These are phyloP conservation scores for Watsonalla binaria DNA, from an alignment of 2,888 invertebrate genomes.

Conservation along the genomic window DNA sequence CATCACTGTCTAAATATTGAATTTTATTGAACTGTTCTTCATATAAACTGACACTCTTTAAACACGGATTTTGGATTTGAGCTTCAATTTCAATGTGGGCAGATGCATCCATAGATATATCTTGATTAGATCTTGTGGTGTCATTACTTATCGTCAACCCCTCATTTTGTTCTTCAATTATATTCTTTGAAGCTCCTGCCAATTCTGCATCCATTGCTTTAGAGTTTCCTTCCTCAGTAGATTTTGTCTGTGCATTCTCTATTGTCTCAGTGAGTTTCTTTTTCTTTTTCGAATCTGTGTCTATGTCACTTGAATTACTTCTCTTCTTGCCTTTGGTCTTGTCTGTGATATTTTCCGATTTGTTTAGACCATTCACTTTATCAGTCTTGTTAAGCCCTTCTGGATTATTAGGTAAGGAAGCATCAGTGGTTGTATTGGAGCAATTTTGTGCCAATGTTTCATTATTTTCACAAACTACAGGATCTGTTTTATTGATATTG, in stretches of 20 bases:
- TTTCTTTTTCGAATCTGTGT: constrained; percentile 13
- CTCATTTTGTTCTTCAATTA: not conserved
- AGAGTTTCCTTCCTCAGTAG: not conserved
- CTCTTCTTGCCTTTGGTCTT: constrained; percentile 14
- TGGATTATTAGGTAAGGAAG: constrained; percentile 61
- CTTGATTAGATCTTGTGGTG: not conserved
- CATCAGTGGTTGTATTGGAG: constrained; percentile 42
- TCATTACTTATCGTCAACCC: not conserved
- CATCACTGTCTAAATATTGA: constrained; percentile 37
- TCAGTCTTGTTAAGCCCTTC: constrained; percentile 39
- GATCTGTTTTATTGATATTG: constrained; percentile 2
- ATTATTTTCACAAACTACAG: constrained; percentile 8
- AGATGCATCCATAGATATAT: not conserved
- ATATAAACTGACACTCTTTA: constrained; percentile 56
- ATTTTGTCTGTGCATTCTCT: not conserved
- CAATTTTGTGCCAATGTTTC: constrained; percentile 19
- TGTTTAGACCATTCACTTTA: not conserved
- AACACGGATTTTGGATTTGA: constrained; percentile 42
- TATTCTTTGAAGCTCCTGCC: not conserved
- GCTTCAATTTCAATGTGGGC: constrained; percentile 1
- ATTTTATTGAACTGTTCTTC: constrained; percentile 44
- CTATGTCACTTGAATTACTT: constrained; percentile 10
- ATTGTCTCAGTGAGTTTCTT: constrained; percentile 12
- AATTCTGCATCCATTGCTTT: constrained; percentile 8
- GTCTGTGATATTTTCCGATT: not conserved